Percentiles rank a stretch among this genome's conserved stretches.
phyloP scores from a whole-genome alignment of 2,113 vertebrate genomes.

The Lutjanus erythropterus region DNA sequence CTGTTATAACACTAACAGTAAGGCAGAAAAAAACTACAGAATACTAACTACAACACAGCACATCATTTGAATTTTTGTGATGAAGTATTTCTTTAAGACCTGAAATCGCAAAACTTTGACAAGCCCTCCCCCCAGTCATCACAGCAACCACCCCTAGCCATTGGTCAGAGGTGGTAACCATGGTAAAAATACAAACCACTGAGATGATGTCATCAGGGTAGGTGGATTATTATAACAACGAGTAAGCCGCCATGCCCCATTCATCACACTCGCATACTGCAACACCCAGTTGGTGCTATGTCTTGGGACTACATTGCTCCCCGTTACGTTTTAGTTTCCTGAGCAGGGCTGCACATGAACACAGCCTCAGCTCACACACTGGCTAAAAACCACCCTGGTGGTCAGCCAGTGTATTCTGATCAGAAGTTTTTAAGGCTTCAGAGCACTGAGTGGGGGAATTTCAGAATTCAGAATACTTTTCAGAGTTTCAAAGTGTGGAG shows the following conservation, averaged over 20 bases:
- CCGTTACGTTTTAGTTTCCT: constrained; percentile 13
- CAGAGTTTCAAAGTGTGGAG: background rate
- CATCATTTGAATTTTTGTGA: background rate
- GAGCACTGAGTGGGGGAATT: background rate
- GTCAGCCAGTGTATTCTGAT: constrained; percentile 30
- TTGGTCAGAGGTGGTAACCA: constrained; percentile 75
- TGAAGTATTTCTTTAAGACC: constrained; percentile 61
- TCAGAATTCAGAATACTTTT: constrained; percentile 5
- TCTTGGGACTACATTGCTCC: constrained; percentile 46
- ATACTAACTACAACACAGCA: background rate
- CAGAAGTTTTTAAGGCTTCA: background rate
- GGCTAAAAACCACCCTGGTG: constrained; percentile 31
- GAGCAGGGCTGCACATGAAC: constrained; percentile 19
- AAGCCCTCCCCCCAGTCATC: constrained; percentile 32
- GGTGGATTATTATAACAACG: constrained; percentile 99
- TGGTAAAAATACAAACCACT: constrained; percentile 87
- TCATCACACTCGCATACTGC: constrained; percentile 76
- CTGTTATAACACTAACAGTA: background rate
- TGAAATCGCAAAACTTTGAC: constrained; percentile 22
- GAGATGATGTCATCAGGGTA: constrained; percentile 95
- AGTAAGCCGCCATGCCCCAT: constrained; percentile 77
- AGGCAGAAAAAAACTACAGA: background rate
- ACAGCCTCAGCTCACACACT: constrained; percentile 40
- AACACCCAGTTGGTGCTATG: constrained; percentile 42
- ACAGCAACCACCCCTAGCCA: constrained; percentile 70